A percentile compares a stretch with the other conserved stretches of the same genome.
These are phyloP conservation scores for Pheucticus melanocephalus DNA, from an alignment of 2,113 vertebrate genomes.

Conservation along the genomic window DNA sequence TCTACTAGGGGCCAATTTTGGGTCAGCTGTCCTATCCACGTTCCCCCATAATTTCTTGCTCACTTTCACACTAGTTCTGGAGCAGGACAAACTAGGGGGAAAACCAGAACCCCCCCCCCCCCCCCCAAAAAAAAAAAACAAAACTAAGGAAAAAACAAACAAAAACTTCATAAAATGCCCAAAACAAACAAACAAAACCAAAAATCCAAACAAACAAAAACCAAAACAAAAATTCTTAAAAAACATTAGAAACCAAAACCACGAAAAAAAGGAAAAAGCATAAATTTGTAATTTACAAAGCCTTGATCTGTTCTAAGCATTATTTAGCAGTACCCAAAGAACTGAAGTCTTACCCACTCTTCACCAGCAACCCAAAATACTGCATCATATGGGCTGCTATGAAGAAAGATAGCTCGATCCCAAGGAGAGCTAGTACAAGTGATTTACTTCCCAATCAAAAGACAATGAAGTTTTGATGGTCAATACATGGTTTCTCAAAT, in stretches of 20 bases:
- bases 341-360: neutral
- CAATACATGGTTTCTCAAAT: neutral
- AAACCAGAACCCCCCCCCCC: neutral
- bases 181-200: neutral
- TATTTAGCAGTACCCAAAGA: neutral
- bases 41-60: neutral
- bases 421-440: neutral
- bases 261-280: rapidly evolving
- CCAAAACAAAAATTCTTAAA: neutral
- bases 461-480: neutral
- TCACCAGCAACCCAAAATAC: neutral
- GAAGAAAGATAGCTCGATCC: neutral
- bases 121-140: too few relatives aligned
- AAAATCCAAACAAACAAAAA: neutral
- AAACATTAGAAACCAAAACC: neutral
- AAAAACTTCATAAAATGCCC: too few relatives aligned
- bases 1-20: neutral
- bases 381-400: neutral
- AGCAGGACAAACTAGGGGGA: neutral
- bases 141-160: neutral
- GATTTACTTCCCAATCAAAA: neutral
- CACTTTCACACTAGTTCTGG: neutral
- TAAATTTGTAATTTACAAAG: neutral
- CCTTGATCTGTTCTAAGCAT: neutral
- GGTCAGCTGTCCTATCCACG: neutral